Conservation (phyloP, 2,113 vertebrate species). For the Tyrannus savana region DNA sequence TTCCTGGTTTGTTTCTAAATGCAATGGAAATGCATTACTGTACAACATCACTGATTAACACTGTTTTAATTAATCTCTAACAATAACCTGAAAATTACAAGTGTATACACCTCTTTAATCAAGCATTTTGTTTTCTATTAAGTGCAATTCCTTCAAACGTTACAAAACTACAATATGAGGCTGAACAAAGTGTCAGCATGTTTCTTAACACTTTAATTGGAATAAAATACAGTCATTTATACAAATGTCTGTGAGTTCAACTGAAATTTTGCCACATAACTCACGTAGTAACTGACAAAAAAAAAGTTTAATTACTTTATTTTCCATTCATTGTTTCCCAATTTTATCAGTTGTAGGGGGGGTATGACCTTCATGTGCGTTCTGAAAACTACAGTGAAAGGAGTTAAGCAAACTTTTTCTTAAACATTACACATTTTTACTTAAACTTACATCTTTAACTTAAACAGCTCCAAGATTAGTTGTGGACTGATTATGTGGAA, state of each 20-base stretch:
- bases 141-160: background rate
- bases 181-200: background rate
- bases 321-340: background rate
- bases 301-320: background rate
- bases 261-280: background rate
- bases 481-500: background rate
- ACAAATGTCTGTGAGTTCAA: background rate
- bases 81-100: background rate
- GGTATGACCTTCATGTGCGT: background rate
- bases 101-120: background rate
- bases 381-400: background rate
- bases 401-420: background rate
- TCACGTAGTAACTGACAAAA: background rate
- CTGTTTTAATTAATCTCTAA: slow-evolving; percentile 10
- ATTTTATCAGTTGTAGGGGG: background rate
- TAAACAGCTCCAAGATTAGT: background rate
- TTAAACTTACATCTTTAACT: background rate
- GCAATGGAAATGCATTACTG: background rate
- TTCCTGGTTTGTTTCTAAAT: background rate
- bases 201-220: slow-evolving; percentile 10
- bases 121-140: background rate
- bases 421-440: background rate
- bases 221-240: background rate
- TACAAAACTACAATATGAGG: background rate
- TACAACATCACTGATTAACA: background rate